Base-by-base conservation (phyloP, 2,797 vertebrate genomes). In the Rhinella marina region DNA sequence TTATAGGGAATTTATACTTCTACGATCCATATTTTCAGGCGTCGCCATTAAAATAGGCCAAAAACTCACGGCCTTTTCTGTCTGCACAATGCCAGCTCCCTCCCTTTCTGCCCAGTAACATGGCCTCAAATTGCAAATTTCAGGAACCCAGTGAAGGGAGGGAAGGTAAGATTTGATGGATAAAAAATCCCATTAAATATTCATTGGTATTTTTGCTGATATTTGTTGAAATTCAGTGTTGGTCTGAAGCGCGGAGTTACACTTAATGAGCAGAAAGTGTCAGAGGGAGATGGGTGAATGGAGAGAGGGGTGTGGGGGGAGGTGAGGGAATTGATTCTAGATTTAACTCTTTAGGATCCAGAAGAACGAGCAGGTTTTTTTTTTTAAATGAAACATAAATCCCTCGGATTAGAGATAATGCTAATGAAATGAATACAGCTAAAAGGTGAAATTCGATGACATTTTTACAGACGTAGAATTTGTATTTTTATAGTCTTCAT, bases 141-240 rank as follows among this genome's bases (percentile, higher is more conserved):
- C 84, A 78, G 72, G 68, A 81, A 70, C 61, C 68, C 84, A 86
- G 84, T 50, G 82, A 84, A 27, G 79, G 88, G 79, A 81, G 59
- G 82, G 81, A 82, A 86, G 79, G 79, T 82, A 85, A 41, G 80
- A 86, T 89, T 86, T 86, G 56, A 86, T 89, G 88, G 61, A 88
- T 32, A 88, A 88, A 88, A 89, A 86, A 86, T 86, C 84, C 80
- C 80, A 89, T 89, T 86, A 89, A 89, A 89, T 89, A 89, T 89
- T 89, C 88, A 89, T 89, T 86, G 84, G 78, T 86, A 82, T 86
- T 86, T 89, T 86, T 83, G 80, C 88, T 89, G 88, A 86, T 86
- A 89, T 86, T 89, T 89, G 88, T 89, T 89, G 85, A 89, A 89
- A 89, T 89, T 89, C 88, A 89, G 84, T 89, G 88, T 89, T 78